These are phyloP conservation scores for Leptopterna dolabrata DNA, from an alignment of 2,888 invertebrate genomes.

Conservation along the genomic window DNA sequence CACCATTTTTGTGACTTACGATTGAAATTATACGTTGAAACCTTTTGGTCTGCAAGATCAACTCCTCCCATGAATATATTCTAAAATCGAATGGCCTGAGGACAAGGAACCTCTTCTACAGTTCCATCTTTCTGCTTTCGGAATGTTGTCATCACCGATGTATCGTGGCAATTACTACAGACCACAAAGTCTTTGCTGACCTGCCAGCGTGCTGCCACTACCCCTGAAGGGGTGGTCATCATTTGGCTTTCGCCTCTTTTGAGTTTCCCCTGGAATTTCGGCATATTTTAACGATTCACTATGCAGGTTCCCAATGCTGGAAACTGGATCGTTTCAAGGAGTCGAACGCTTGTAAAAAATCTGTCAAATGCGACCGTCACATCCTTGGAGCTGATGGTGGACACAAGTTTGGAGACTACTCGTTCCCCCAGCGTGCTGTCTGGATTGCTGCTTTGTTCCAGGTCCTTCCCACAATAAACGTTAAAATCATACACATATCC, in stretches of 20 bases:
- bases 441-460: background rate
- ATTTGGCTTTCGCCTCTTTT: background rate
- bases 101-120: conserved; percentile 61
- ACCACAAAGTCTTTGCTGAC: conserved; percentile 64
- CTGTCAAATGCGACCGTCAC: conserved; percentile 55
- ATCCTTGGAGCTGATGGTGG: conserved; percentile 57
- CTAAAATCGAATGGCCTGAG: conserved; percentile 61
- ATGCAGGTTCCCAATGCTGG: conserved; percentile 60
- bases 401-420: conserved; percentile 59
- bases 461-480: conserved; percentile 56
- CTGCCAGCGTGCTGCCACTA: conserved; percentile 62
- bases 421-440: conserved; percentile 58
- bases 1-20: conserved; percentile 64
- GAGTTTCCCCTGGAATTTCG: background rate
- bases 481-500: conserved; percentile 61
- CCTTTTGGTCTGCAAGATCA: conserved; percentile 64
- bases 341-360: conserved; percentile 59
- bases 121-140: conserved; percentile 64
- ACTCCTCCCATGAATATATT: conserved; percentile 62
- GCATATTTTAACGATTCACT: background rate
- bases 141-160: conserved; percentile 49
- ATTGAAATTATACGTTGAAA: conserved; percentile 62
- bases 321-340: conserved; percentile 58
- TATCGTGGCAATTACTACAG: too few species aligned
- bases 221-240: background rate